Percentiles rank a stretch among this genome's conserved stretches.
Conservation (phyloP, 92 coral and sea anemone genomes). For the Plumapathes pennacea region DNA sequence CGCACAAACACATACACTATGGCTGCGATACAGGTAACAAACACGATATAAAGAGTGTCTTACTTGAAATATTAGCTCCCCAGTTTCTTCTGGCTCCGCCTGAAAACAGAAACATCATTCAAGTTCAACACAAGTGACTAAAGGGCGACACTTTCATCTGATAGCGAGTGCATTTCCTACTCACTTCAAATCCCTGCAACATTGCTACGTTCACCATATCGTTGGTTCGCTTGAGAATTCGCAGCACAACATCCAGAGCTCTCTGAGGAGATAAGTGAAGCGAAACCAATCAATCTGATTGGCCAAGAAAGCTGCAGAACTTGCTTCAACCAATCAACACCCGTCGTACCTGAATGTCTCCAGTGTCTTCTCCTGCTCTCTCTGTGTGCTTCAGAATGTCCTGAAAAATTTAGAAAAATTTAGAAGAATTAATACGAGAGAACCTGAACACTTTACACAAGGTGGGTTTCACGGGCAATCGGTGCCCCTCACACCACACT, state of each 20-base stretch:
- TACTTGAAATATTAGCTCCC: conserved; percentile 66
- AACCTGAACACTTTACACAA: too few relatives aligned
- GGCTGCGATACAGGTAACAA: not conserved
- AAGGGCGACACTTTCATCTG: not conserved
- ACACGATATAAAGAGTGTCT: not conserved
- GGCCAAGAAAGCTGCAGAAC: too few relatives aligned
- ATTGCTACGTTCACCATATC: conserved; percentile 87
- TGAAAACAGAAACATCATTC: not conserved
- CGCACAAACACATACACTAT: too few relatives aligned
- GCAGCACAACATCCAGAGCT: conserved; percentile 76
- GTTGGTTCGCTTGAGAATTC: conserved; percentile 86
- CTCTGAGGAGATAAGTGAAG: conserved; percentile 21
- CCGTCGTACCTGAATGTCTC: conserved; percentile 55
- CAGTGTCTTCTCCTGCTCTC: conserved; percentile 79
- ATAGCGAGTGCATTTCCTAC: not conserved
- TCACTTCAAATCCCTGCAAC: conserved; percentile 83
- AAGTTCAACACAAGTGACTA: not conserved
- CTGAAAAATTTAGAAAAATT: conserved; percentile 4
- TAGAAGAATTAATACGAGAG: not conserved
- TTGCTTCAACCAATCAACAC: too few relatives aligned
- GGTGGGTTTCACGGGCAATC: too few relatives aligned
- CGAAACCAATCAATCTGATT: not conserved
- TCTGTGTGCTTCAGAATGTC: conserved; percentile 82
- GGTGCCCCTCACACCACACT: too few relatives aligned
- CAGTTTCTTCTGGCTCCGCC: conserved; percentile 70